Evolutionary conservation across 2,113 vertebrate species (phyloP).

Genomic region (Saimiri boliviensis): DNA sequence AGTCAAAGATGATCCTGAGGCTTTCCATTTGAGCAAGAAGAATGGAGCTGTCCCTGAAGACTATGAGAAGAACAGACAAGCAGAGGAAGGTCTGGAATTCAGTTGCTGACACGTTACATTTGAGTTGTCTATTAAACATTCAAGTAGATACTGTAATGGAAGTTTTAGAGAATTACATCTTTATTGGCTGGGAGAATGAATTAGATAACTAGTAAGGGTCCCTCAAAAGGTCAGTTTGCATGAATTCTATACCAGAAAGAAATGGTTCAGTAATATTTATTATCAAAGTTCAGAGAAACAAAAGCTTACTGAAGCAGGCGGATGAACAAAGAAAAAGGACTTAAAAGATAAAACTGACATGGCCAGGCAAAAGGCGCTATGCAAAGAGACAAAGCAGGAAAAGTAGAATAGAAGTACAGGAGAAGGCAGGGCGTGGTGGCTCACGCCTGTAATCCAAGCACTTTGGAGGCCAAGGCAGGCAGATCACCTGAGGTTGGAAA

Average conservation of each 20-base stretch:
- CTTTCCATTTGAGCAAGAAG: not conserved
- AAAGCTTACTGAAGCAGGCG: not conserved
- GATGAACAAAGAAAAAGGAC: not conserved
- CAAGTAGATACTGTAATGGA: not conserved
- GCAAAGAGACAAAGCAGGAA: not conserved
- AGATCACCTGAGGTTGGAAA: too few relatives aligned
- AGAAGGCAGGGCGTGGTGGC: too few relatives aligned
- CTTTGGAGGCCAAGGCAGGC: too few relatives aligned
- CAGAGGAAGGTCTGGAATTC: not conserved
- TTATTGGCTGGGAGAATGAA: not conserved
- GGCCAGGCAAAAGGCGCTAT: not conserved
- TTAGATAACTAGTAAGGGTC: not conserved
- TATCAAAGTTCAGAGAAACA: not conserved
- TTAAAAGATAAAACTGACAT: not conserved
- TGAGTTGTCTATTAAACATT: not conserved
- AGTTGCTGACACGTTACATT: not conserved
- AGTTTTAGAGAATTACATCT: not conserved
- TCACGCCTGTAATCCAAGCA: too few relatives aligned
- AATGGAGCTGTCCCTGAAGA: not conserved
- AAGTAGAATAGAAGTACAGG: not conserved
- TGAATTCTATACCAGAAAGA: not conserved
- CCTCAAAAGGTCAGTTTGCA: constrained; percentile 37
- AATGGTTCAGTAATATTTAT: not conserved
- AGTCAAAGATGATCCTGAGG: not conserved
- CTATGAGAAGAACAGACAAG: not conserved